Evolutionary conservation across 2,113 vertebrate species (phyloP).

Genomic region (Pipra filicauda): DNA sequence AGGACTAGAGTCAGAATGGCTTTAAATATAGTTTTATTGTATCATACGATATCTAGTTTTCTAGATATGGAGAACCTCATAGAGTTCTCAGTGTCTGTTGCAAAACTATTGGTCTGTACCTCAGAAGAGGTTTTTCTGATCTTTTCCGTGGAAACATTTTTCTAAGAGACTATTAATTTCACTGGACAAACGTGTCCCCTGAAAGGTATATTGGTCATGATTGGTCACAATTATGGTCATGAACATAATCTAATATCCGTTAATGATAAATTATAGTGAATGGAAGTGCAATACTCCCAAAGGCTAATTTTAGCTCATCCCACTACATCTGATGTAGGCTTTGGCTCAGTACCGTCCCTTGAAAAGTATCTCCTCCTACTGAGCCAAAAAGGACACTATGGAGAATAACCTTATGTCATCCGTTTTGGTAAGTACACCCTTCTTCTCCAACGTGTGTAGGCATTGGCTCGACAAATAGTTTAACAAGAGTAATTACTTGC

Average conservation of each 20-base stretch:
- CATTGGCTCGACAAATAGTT: background rate
- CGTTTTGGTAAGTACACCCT: accelerated
- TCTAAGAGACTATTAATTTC: background rate
- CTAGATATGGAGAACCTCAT: too few relatives aligned
- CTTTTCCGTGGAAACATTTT: background rate
- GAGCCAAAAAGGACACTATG: background rate
- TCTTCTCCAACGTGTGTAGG: background rate
- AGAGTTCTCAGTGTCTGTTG: background rate
- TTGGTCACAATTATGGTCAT: background rate
- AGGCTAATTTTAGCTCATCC: background rate
- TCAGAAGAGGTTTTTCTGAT: background rate
- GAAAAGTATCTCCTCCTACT: background rate
- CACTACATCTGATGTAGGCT: background rate
- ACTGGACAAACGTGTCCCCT: background rate
- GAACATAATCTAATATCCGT: background rate
- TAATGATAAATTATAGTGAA: background rate
- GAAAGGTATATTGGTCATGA: background rate
- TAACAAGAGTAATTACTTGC: background rate
- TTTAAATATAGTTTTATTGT: conserved; percentile 34
- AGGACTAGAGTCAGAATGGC: background rate
- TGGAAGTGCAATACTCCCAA: background rate
- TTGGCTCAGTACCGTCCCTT: background rate
- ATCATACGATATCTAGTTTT: background rate
- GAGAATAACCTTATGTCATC: background rate
- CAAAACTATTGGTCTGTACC: background rate